Base-by-base conservation (phyloP, 2,797 vertebrate species). In the Tragelaphus oryx region DNA sequence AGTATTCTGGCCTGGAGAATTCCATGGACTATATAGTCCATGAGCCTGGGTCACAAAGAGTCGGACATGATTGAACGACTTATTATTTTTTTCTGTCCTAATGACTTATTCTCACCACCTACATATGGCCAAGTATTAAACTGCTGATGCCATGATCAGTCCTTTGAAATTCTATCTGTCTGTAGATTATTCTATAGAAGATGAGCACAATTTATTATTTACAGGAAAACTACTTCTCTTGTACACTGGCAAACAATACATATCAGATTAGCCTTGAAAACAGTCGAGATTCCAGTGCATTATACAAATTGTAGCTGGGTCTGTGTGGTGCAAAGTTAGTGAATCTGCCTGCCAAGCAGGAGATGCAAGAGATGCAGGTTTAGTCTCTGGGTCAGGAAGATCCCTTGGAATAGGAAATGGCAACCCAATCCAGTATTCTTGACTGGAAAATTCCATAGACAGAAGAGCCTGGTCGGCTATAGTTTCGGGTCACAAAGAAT, bases 151-250 rank as follows among this genome's bases (percentile, higher is more conserved):
- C 50, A 1, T 33, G 18, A 41, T n/a, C 26, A 79, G 16, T 91
- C 50, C 26, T 71, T 82, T 57, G 30, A 76, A 71, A 86, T 50
- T 52, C 44, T 37, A 22, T 76, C 86, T 59, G 33, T 62, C n/a
- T 10, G 24, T 6, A 91, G 79, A 68, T 91, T 81, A 78, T 75
- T 81, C 91, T 74, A 2, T 24, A 78, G 30, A 17, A 41, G 89
- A 95, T 11, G 5, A 95, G 8, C 62, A 91, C 13, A 28, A 75
- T 92, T 22, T 92, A 37, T 62, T 92, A 65, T 82, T 28, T 68
- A 87, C 4, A 92, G 26, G 76, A 89, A 96, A 97, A 85, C 11
- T 81, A 94, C 68, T 88, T 86, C 62, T 85, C 62, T 18, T 50
- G 12, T 79, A 60, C 41, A 44, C 26, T 60, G 33, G 59, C 60